Evolutionary conservation across 2,888 invertebrate species (phyloP), one percentile per base, ranked within the genome.

Genomic region (Platerodrilus igneus): DNA sequence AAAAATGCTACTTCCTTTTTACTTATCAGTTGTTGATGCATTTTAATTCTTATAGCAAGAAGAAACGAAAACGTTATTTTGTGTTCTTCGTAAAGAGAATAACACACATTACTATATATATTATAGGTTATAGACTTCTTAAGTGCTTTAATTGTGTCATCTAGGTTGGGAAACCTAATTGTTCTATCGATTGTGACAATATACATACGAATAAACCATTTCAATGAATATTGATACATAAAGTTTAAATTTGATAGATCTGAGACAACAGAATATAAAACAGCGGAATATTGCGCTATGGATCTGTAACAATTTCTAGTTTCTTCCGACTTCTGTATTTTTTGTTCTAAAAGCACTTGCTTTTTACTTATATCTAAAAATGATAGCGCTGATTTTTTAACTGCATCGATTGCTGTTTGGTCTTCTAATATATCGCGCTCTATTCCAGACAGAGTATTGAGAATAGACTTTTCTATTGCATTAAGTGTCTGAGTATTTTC

Each of bases 371-470:
- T 91, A 58, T 90, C 88, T 40, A 79, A 77, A 1, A 91, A 84
- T 19, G 92, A 69, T 5, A 74, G 66, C 69, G 93, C 92, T 0
- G 92, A 91, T 3, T 86, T 85, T 62, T 89, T 90, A 26, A 94
- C 71, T 42, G 91, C 84, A 63, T 86, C 78, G 51, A 93, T 90
- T 3, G 93, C 93, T 3, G 77, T 76, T 69, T 93, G 92, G 64
- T 94, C 91, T 69, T 93, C 93, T 44, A 94, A 73, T 60, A 94
- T 91, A 62, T 91, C 88, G 2, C 90, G 89, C 62, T 89, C 85
- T 1, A 82, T 74, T 57, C 84, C 79, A 25, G 88, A 83, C 34
- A 94, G 69, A 0, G 91, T 92, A 56, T 81, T 78, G 30, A 94
- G 70, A 54, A 94, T 93, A 67, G 83, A 86, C 60, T 92, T 88